Base-by-base conservation (phyloP, 2,797 vertebrate species). In the Acanthopagrus latus region DNA sequence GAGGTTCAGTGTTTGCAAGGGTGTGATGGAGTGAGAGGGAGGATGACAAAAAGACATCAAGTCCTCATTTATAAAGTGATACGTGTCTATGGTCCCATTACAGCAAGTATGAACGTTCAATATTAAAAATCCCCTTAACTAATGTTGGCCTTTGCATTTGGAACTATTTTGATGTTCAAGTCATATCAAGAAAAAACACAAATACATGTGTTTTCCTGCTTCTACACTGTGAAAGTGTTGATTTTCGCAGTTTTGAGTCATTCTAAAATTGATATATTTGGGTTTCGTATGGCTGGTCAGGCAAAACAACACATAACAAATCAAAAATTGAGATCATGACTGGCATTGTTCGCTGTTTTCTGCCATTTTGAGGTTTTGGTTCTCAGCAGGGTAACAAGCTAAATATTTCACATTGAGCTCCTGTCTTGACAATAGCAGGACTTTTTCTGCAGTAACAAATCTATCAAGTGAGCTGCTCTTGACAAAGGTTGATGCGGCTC, bases 391-490 rank as follows among this genome's bases (percentile, higher is more conserved):
- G 11, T 58, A 38, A 41, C 20, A 25, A 44, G 38, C 21, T 20
- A 20, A n/a, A 56, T 46, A 16, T 25, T 17, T 14, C 7, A 21
- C 46, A 47, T 1, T 5, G 18, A 50, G 55, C 5, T 46, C 25
- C n/a, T 21, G 33, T 46, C 27, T 29, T 16, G 66, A 58, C 43
- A 21, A 38, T 1, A 11, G 43, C 27, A 18, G 57, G 18, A 7
- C 14, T 21, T 55, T 9, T 52, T 74, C 50, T 51, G 33, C 56
- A 41, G 56, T 57, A 68, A 52, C 38, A 38, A 76, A n/a, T 51
- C 3, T 38, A 41, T 5, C 57, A 54, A 64, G 43, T 38, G 33
- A 38, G 33, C 54, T 7, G 20, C 3, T 17, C 58, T 50, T 43
- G 43, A 44, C 56, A 16, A 50, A 56, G 50, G 6, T 12, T 7